Percentiles rank a stretch among this genome's conserved stretches.
Conservation (phyloP, 2,888 invertebrate species). For the Dascillus cervinus region DNA sequence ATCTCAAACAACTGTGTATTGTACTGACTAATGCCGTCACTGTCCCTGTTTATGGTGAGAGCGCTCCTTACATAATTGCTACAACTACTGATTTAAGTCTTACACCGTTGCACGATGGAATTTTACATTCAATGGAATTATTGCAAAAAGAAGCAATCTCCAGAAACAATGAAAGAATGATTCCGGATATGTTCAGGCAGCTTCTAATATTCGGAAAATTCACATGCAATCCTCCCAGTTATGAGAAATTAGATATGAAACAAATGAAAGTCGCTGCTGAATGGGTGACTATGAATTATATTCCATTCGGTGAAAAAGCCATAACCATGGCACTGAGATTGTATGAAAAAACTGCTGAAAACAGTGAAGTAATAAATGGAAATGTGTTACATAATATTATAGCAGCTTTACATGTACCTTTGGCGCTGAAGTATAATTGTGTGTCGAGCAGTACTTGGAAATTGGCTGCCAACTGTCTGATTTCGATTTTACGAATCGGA, state of each 20-base stretch:
- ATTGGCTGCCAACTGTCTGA: slow-evolving; percentile 66
- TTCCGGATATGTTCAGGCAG: slow-evolving; percentile 60
- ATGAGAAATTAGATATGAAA: slow-evolving; percentile 49
- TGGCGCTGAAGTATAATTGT: slow-evolving; percentile 74
- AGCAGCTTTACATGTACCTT: slow-evolving; percentile 61
- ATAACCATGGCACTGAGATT: slow-evolving; percentile 65
- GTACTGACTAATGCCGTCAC: slow-evolving; percentile 71
- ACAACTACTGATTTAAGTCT: slow-evolving; percentile 65
- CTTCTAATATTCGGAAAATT: slow-evolving; percentile 59
- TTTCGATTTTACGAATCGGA: slow-evolving; percentile 73
- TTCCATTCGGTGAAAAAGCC: slow-evolving; percentile 79
- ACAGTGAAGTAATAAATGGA: slow-evolving; percentile 61
- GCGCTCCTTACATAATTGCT: slow-evolving; percentile 72
- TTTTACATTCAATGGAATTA: slow-evolving; percentile 78
- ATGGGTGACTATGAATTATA: slow-evolving; percentile 73
- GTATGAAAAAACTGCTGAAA: slow-evolving; percentile 66
- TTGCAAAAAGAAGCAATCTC: slow-evolving; percentile 69
- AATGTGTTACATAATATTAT: slow-evolving; percentile 61
- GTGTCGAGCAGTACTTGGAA: slow-evolving; percentile 77
- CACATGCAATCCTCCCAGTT: slow-evolving; percentile 59
- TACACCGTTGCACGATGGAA: slow-evolving; percentile 76
- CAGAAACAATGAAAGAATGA: slow-evolving; percentile 50
- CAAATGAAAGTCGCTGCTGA: slow-evolving; percentile 48
- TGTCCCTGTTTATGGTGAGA: slow-evolving; percentile 74
- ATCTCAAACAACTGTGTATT: slow-evolving; percentile 71